These are phyloP conservation scores for Phylloscopus trochilus DNA, from an alignment of 2,113 vertebrate species.

Conservation along the genomic window DNA sequence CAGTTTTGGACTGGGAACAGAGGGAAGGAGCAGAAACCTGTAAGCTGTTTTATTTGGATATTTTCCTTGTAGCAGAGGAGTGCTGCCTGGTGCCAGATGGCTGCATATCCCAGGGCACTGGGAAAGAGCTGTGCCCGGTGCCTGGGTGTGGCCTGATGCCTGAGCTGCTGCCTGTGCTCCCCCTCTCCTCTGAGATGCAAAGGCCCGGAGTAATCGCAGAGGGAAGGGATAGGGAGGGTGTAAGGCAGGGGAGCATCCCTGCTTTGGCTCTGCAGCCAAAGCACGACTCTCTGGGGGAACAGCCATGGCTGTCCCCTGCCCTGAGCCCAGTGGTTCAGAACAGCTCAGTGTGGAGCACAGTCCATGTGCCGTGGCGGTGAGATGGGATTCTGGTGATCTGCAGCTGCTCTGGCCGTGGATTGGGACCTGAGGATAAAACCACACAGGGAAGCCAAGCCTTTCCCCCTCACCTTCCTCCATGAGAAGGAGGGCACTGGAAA, in stretches of 20 bases:
- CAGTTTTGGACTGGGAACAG: background rate
- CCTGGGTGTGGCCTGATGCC: background rate
- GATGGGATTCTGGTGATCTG: background rate
- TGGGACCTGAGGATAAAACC: background rate
- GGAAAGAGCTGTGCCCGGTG: background rate
- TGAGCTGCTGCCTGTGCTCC: background rate
- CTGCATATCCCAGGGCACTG: background rate
- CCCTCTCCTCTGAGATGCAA: background rate
- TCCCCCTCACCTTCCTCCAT: background rate
- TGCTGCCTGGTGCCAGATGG: background rate
- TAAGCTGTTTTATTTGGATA: background rate
- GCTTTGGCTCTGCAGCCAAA: rapidly evolving
- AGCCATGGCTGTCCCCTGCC: background rate
- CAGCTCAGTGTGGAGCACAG: background rate
- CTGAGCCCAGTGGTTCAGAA: background rate
- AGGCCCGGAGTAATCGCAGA: rapidly evolving
- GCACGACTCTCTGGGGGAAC: background rate
- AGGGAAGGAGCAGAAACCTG: background rate
- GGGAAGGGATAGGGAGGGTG: background rate
- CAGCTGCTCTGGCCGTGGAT: background rate
- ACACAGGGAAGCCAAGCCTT: background rate
- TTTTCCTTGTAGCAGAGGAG: background rate
- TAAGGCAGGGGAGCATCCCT: background rate
- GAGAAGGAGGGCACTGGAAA: background rate
- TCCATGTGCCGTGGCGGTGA: background rate